A percentile compares a stretch with the other conserved stretches of the same genome.
phyloP scores from a whole-genome alignment of 2,797 vertebrate species.

The Paguma larvata region DNA sequence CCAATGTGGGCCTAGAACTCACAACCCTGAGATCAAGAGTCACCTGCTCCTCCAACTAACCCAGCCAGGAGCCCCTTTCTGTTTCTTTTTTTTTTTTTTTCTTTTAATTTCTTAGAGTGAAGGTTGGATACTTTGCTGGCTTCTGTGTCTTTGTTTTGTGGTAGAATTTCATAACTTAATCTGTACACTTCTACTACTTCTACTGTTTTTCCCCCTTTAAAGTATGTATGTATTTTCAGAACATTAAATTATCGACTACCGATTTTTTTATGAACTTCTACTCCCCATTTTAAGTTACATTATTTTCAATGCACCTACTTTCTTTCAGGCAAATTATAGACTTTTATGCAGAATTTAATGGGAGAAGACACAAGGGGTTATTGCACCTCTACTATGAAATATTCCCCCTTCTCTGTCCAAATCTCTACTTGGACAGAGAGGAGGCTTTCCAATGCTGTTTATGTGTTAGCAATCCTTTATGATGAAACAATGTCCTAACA shows the following conservation, averaged over 20 bases:
- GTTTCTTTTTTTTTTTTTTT: not conserved
- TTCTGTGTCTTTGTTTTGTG: not conserved
- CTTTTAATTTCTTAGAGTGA: not conserved
- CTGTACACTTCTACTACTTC: not conserved
- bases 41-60: no score
- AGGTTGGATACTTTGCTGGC: not conserved
- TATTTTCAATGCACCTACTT: not conserved
- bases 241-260: not conserved
- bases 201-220: not conserved
- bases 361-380: not conserved
- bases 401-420: not conserved
- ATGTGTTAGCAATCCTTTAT: not conserved
- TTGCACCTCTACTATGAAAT: not conserved
- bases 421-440: not conserved
- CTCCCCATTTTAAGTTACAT: not conserved
- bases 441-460: not conserved
- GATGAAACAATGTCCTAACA: not conserved
- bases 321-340: not conserved
- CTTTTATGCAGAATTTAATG: not conserved
- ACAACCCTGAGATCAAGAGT: no score
- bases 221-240: not conserved
- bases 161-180: not conserved
- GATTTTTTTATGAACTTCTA: not conserved
- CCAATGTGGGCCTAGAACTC: no score
- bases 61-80: not conserved